Evolutionary conservation across 1,140 invertebrate genomes (phyloP), one percentile per base, ranked within the genome.

Genomic region (Drosophila bifasciata): DNA sequence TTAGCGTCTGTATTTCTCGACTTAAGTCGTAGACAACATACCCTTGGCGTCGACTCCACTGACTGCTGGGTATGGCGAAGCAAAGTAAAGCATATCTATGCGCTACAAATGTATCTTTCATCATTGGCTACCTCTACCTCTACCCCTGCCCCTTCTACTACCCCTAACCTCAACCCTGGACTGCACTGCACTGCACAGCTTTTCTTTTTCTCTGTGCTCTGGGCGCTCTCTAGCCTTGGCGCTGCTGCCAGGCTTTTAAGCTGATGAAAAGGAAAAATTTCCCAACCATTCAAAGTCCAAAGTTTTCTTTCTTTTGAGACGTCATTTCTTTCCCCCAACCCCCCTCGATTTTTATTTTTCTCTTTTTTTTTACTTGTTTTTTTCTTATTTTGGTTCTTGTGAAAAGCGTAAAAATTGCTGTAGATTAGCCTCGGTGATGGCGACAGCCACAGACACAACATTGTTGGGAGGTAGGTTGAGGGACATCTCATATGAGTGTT

Each of bases 191-290:
- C 61, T 61, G 64, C 3, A n/a, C n/a, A n/a, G 28, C 4, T 58
- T 71, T 63, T 77, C 77, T 77, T 78, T 74, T 78, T 74, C 57
- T 74, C 53, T 51, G 56, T 51, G 56, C 58, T 69, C 57, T 69
- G 46, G 56, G 41, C 44, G 43, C 43, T 55, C 55, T 40, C 60
- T 63, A 49, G 21, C 21, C 17, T 21, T 59, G 58, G 62, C 58
- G 45, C 56, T 50, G 21, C 39, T 17, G 56, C 60, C 36, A 43
- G 59, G 79, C 75, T 71, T 67, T 84, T 85, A 79, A 85, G 76
- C 80, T 85, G 76, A 76, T 84, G 80, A 76, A 86, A 79, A 64
- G 80, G 66, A 53, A 73, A 76, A 80, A n/a, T n/a, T 58, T 63
- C 76, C 68, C 44, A 50, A 70, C 66, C 66, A 70, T 61, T 72